Percentiles rank a stretch among this genome's conserved stretches.
Conservation (phyloP, 2,888 invertebrate genomes). For the Eucera pruinosa region DNA sequence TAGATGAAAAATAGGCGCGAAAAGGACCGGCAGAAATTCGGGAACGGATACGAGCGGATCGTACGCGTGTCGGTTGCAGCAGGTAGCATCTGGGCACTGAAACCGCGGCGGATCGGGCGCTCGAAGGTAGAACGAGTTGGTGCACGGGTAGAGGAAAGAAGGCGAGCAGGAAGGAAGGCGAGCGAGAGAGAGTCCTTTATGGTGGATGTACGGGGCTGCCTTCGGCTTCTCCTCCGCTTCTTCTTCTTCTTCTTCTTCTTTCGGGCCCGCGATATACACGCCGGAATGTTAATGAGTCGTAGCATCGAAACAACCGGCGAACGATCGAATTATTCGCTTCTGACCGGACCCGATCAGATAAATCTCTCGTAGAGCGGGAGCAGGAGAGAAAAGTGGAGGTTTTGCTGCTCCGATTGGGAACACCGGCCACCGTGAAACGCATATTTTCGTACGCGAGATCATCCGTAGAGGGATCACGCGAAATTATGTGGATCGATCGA, state of each 20-base stretch:
- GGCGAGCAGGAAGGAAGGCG: slow-evolving; percentile 62
- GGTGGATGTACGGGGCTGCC: slow-evolving; percentile 48
- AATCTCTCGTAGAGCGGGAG: slow-evolving; percentile 27
- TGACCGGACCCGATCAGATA: slow-evolving; percentile 49
- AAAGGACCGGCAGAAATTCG: slow-evolving; percentile 42
- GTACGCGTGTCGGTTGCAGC: slow-evolving; percentile 71
- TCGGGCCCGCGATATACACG: slow-evolving; percentile 58
- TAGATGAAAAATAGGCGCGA: too few species aligned
- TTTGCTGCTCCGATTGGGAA: slow-evolving; percentile 25
- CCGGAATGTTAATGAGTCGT: slow-evolving; percentile 73
- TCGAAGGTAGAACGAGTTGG: slow-evolving; percentile 69
- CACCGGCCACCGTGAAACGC: slow-evolving; percentile 37
- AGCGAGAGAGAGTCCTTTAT: slow-evolving; percentile 67
- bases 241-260: slow-evolving; percentile 55
- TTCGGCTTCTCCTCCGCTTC: slow-evolving; percentile 31
- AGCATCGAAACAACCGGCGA: slow-evolving; percentile 48
- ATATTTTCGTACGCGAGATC: slow-evolving; percentile 21
- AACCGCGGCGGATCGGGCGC: slow-evolving; percentile 64
- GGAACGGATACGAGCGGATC: slow-evolving; percentile 58
- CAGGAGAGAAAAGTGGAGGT: slow-evolving; percentile 12
- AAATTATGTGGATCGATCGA: slow-evolving; percentile 48
- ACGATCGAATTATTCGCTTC: slow-evolving; percentile 66
- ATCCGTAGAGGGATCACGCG: slow-evolving; percentile 34
- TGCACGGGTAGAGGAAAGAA: slow-evolving; percentile 64
- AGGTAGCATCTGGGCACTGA: slow-evolving; percentile 71